Percentiles rank a stretch among this genome's conserved stretches.
Conservation (phyloP, 2,888 invertebrate species). For the Synergus laeviventris region DNA sequence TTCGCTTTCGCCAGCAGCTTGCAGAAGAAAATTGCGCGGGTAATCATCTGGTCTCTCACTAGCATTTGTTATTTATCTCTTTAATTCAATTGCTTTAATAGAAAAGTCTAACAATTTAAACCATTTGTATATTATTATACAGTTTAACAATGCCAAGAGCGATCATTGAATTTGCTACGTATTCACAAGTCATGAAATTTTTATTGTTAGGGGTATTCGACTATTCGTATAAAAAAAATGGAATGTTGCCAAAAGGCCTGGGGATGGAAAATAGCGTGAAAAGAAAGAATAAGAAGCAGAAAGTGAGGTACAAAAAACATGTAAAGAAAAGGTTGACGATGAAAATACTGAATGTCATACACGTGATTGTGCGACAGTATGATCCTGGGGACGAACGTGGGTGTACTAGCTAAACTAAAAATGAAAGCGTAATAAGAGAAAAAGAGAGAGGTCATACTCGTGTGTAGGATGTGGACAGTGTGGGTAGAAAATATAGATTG, state of each 20-base stretch:
- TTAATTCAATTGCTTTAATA: not conserved
- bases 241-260: not conserved
- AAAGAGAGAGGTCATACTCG: not conserved
- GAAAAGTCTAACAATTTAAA: not conserved
- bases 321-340: not conserved
- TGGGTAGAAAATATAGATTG: constrained; percentile 14
- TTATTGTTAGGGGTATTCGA: not conserved
- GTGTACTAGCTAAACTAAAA: constrained; percentile 30
- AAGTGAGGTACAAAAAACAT: not conserved
- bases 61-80: not conserved
- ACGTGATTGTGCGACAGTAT: constrained; percentile 1
- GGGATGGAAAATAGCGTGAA: constrained; percentile 4
- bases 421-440: constrained; percentile 2
- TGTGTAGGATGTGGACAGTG: constrained; percentile 9
- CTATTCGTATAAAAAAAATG: not conserved
- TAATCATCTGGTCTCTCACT: too few relatives aligned
- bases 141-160: not conserved
- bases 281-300: not conserved
- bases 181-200: not conserved
- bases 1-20: not conserved
- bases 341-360: constrained; percentile 25
- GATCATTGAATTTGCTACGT: constrained; percentile 3
- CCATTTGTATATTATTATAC: not conserved
- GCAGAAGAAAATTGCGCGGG: not conserved
- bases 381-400: not conserved